phyloP scores from a whole-genome alignment of 2,797 vertebrate species.

The Okamejei kenojei region DNA sequence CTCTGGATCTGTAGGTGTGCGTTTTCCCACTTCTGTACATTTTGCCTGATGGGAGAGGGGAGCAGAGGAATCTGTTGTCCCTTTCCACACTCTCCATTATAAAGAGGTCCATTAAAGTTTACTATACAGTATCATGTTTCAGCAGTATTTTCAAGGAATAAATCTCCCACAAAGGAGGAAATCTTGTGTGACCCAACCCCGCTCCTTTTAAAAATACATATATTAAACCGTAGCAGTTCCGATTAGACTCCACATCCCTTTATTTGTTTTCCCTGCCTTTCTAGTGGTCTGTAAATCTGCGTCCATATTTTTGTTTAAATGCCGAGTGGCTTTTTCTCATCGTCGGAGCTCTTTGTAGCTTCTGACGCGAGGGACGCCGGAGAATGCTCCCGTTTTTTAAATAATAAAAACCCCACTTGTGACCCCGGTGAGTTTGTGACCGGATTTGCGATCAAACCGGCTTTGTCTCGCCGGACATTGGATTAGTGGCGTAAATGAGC shows the following conservation, averaged over 20 bases:
- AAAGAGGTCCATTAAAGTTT: too few species aligned
- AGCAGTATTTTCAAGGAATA: not conserved
- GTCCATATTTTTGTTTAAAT: conserved; percentile 28
- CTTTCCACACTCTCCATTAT: too few species aligned
- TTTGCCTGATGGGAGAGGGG: too few species aligned
- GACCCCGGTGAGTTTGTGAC: conserved; percentile 24
- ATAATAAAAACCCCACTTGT: not conserved
- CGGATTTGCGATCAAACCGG: conserved; percentile 19
- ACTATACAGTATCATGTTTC: too few species aligned
- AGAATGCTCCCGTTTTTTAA: not conserved
- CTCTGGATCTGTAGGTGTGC: too few species aligned
- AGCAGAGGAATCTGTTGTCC: too few species aligned
- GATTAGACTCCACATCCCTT: conserved; percentile 16
- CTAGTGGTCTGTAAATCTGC: not conserved
- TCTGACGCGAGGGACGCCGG: not conserved
- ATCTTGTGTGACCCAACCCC: not conserved
- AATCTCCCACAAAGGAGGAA: not conserved
- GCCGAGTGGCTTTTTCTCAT: conserved; percentile 15
- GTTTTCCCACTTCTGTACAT: too few species aligned
- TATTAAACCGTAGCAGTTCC: not conserved
- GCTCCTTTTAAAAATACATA: not conserved
- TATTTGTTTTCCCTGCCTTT: conserved; percentile 33
- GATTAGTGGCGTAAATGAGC: conserved; percentile 32
- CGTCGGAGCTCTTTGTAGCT: not conserved
- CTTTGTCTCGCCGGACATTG: not conserved